These are phyloP conservation scores for Pseudomugil tenellus DNA, from an alignment of 2,797 vertebrate genomes.

Conservation along the genomic window DNA sequence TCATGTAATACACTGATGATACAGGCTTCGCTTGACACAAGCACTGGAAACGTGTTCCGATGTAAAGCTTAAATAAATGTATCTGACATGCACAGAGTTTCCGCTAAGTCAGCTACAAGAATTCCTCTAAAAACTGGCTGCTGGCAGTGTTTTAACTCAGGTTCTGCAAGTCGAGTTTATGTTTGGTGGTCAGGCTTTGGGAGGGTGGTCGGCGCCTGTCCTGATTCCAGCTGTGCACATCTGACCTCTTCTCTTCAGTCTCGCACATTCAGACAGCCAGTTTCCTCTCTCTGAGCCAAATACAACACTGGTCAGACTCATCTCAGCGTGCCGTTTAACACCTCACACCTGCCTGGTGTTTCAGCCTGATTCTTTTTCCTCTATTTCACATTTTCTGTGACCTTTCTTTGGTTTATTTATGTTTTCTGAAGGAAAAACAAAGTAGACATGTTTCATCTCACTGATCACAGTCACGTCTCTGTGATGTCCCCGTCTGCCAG, in stretches of 20 bases:
- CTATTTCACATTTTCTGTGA: slow-evolving; percentile 1
- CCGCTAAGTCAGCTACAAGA: no score
- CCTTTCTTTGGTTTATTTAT: neutral
- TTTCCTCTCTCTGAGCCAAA: slow-evolving; percentile 68
- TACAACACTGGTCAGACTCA: slow-evolving; percentile 52
- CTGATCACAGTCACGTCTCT: slow-evolving; percentile 38
- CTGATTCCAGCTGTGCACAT: slow-evolving; percentile 59
- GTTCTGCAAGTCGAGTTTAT: slow-evolving; percentile 40
- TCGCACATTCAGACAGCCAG: slow-evolving; percentile 46
- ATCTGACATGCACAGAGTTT: no score
- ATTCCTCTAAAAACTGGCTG: slow-evolving; percentile 2
- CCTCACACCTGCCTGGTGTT: slow-evolving; percentile 25
- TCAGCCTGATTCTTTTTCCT: slow-evolving; percentile 15
- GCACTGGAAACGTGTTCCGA: neutral
- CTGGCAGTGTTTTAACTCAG: slow-evolving; percentile 33
- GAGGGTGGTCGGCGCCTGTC: slow-evolving; percentile 33
- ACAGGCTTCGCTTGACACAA: neutral
- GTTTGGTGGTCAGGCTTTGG: slow-evolving; percentile 62
- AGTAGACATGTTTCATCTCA: slow-evolving; percentile 12
- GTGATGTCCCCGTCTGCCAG: slow-evolving; percentile 29
- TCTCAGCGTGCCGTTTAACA: slow-evolving; percentile 33
- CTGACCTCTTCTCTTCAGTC: slow-evolving; percentile 41
- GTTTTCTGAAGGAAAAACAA: slow-evolving; percentile 1
- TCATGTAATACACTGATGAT: neutral
- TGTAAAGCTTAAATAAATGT: neutral